Base-by-base conservation (phyloP, 2,888 invertebrate genomes). In the Idaea straminata region DNA sequence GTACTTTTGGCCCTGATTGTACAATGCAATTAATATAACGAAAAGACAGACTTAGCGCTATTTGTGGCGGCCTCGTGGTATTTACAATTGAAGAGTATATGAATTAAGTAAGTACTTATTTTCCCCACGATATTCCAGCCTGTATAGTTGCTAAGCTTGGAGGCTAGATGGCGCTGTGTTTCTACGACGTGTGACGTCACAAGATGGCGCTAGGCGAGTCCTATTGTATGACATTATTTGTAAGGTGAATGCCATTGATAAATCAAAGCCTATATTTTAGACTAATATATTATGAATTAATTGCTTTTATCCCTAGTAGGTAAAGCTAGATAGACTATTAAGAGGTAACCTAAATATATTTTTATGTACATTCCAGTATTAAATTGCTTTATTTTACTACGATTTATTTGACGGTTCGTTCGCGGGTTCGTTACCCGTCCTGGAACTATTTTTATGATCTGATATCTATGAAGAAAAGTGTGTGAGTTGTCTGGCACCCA, bases 281-380 rank as follows among this genome's bases (percentile, higher is more conserved):
- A 47, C 5, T 47, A 47, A 47, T 47, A 13, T 47, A 47, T 47
- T 47, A 47, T 47, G 7, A 13, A 13, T 4, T 47, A 47, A 47
- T 47, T 47, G 47, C 47, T 13, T 47, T 47, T 47, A 47, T 47
- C 25, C 25, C 25, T 25, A 25, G 25, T 25, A 25, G 25, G 25
- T n/a, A 6, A 13, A 59, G n/a, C 36, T 16, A 34, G 59, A 35
- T 25, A 25, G 13, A 57, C 34, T 13, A 15, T 47, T 47, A 47
- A 47, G 47, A 47, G 7, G 47, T 65, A 62, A n/a, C 16, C 57
- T n/a, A 47, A 47, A 47, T 62, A 61, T 63, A 62, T 62, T 65
- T 38, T 68, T 69, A 71, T 65, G 59, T 68, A 67, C 70, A 77
- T 82, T 81, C 77, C 82, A 79, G 71, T 75, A 76, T 74, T 75